Evolutionary conservation across 2,888 invertebrate genomes (phyloP), one percentile per base, ranked within the genome.

Genomic region (Aphidoletes aphidimyza): DNA sequence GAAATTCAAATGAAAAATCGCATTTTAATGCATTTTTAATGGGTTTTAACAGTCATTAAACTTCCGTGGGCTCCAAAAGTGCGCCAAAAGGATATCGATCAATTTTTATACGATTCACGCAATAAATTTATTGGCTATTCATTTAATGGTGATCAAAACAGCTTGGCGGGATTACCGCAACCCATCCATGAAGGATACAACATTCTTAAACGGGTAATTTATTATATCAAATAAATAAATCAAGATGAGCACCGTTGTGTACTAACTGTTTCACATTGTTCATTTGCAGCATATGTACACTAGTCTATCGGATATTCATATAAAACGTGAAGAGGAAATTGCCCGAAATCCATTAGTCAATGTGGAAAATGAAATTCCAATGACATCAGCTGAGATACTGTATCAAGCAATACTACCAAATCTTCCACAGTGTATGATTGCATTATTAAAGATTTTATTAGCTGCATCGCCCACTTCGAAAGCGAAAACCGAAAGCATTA

Each of bases 401-500:
- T 99, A 98, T 89, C 95, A 95, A 90, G 96, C 96, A n/a, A 96
- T 99, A 92, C 90, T 98, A 86, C 98, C 98, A 0, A 97, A 97
- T 91, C 91, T 99, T 87, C 98, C 98, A 14, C 98, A 99, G 88
- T 98, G 98, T 88, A 97, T 98, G 95, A 99, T 99, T 88, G 97
- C 98, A 34, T 89, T 99, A 85, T 91, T 99, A 84, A 99, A 99
- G 92, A 97, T 99, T 87, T 92, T 99, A 85, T 92, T 99, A 85
- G 99, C 99, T 42, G 98, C 99, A 85, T 98, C 98, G 47, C 99
- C 99, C 5, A 98, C 98, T n/a, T 97, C 97, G n/a, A 98, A 98
- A 91, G 94, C 97, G 6, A 98, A 98, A 91, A 97, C 95, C 14
- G 99, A 99, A 89, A 98, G 98, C 84, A 97, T 99, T 88, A 99